These are phyloP conservation scores for Chaenocephalus aceratus DNA, from an alignment of 2,113 vertebrate genomes.

Conservation along the genomic window DNA sequence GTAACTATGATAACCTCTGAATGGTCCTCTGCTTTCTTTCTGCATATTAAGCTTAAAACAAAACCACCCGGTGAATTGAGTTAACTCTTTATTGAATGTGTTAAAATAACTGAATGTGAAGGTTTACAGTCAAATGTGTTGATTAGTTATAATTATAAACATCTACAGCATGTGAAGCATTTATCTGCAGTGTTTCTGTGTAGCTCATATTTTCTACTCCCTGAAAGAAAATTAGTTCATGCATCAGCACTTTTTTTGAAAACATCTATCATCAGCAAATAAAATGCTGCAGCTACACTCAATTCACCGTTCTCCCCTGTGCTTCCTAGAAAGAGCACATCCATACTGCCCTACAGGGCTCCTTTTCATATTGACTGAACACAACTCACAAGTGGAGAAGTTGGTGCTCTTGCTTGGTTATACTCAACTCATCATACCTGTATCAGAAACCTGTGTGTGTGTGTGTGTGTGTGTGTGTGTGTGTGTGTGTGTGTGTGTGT, in stretches of 20 bases:
- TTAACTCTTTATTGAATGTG: background rate
- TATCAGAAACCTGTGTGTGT: conserved; percentile 37
- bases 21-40: background rate
- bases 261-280: conserved; percentile 70
- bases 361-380: conserved; percentile 41
- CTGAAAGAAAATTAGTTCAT: conserved; percentile 32
- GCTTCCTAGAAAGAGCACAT: conserved; percentile 48
- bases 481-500: conserved; percentile 46
- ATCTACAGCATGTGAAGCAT: conserved; percentile 11
- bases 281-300: conserved; percentile 57
- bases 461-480: conserved; percentile 53
- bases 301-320: conserved; percentile 50
- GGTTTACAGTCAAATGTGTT: conserved; percentile 1
- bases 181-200: conserved; percentile 29
- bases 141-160: conserved; percentile 3
- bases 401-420: conserved; percentile 17
- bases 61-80: background rate
- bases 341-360: conserved; percentile 40
- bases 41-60: background rate
- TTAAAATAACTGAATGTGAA: background rate
- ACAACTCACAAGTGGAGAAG: conserved; percentile 8
- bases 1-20: background rate
- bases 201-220: conserved; percentile 39
- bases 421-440: background rate
- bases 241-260: conserved; percentile 62